phyloP scores from a whole-genome alignment of 2,888 invertebrate genomes.

The Hirtodrosophila trivittata region DNA sequence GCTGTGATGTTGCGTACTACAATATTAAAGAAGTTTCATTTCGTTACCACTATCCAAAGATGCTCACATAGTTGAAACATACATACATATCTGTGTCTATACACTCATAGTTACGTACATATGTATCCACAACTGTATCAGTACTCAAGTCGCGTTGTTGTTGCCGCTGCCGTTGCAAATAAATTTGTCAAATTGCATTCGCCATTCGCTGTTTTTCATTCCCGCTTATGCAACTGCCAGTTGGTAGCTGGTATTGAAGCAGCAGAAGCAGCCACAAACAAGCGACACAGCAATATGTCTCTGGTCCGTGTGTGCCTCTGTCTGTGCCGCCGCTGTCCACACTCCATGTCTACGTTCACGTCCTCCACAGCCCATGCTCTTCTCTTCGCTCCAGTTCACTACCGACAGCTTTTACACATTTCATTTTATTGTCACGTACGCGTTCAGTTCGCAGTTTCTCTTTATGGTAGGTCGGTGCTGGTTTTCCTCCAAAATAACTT shows the following conservation, averaged over 20 bases:
- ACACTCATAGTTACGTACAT: neutral
- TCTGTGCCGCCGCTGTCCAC: constrained; percentile 16
- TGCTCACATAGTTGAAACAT: neutral
- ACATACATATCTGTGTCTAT: neutral
- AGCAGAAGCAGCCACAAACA: constrained; percentile 47
- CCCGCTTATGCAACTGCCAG: constrained; percentile 8
- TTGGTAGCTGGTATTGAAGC: constrained; percentile 10
- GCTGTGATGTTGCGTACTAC: constrained; percentile 35
- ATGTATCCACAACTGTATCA: constrained; percentile 35
- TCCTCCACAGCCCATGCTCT: neutral
- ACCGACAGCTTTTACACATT: constrained; percentile 68
- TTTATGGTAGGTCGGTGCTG: constrained; percentile 66
- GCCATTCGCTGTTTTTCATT: constrained; percentile 46
- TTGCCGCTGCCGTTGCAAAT: constrained; percentile 66
- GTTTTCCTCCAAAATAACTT: constrained; percentile 58
- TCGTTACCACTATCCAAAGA: constrained; percentile 15
- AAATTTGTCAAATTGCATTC: constrained; percentile 79
- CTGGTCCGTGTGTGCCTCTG: constrained; percentile 18
- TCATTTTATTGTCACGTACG: constrained; percentile 80
- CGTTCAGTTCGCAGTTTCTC: constrained; percentile 61
- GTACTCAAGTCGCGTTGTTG: constrained; percentile 62
- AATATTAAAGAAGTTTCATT: constrained; percentile 62
- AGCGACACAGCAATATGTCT: constrained; percentile 53
- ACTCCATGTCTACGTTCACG: constrained; percentile 24
- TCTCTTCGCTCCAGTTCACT: constrained; percentile 25